Evolutionary conservation across 2,797 vertebrate species (phyloP), one percentile per base, ranked within the genome.

Genomic region (Peromyscus attwateri): DNA sequence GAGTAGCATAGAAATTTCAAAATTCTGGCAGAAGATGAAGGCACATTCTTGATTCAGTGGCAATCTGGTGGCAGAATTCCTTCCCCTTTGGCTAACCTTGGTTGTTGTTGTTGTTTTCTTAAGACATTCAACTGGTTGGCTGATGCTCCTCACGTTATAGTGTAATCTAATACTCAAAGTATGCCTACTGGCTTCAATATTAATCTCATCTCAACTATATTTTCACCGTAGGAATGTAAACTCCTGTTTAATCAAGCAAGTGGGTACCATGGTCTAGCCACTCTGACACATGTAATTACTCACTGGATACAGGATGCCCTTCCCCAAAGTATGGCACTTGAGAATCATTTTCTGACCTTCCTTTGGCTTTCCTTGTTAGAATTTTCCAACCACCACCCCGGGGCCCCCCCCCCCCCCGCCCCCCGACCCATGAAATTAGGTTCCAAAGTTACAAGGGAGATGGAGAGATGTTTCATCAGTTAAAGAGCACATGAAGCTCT

Each of bases 151-250:
- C 11, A 80, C 7, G 19, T 49, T 46, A 31, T 37, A 10, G 10
- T 34, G 4, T 73, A 90, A 91, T 66, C 2, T 82, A 81, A 29
- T 64, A 76, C 21, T 93, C 70, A 79, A n/a, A 84, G 31, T 68
- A 40, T 91, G 68, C 46, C 71, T 75, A 34, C 4, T 80, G 34
- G 75, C 73, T 87, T 82, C 81, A 97, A 34, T 73, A 4, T 73
- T 97, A 79, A 89, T 49, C 16, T 77, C 14, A 40, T 91, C n/a
- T 95, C 81, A 85, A 82, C 49, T 55, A 68, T 73, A 71, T 43
- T 8, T 80, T 92, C 31, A 64, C 16, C 40, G 13, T 55, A 93
- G 49, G 9, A 57, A 83, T 5, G 29, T 92, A 89, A 93, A 79
- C 17, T 87, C 25, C 12, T 70, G 8, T 80, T 95, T 94, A 43